A percentile compares a stretch with the other conserved stretches of the same genome.
These are phyloP conservation scores for Anolis apletophallus DNA, from an alignment of 2,797 vertebrate species.

Conservation along the genomic window DNA sequence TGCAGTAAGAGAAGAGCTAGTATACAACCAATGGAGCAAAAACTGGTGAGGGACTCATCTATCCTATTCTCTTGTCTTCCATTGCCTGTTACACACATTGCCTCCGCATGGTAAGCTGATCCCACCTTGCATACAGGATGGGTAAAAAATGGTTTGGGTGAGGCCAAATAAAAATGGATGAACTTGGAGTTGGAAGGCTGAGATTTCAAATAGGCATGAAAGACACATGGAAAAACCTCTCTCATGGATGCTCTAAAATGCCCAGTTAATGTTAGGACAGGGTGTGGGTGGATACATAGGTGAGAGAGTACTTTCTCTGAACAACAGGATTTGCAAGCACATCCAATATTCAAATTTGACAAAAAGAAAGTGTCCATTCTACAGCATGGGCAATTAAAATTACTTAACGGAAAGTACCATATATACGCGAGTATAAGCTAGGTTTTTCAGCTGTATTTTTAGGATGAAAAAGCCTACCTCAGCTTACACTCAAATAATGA, in stretches of 20 bases:
- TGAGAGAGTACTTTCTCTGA: too few species aligned
- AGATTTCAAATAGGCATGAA: neutral
- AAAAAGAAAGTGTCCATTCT: neutral
- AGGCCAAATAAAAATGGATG: neutral
- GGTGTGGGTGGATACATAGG: neutral
- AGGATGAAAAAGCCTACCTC: too few species aligned
- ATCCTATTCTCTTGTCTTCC: neutral
- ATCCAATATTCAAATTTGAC: neutral
- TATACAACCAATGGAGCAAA: too few species aligned
- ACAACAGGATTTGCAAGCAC: neutral
- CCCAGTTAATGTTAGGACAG: neutral
- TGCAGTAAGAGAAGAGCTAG: too few species aligned
- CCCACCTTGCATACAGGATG: neutral
- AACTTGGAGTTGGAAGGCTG: neutral
- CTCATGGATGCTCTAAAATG: neutral
- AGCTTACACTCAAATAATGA: too few species aligned
- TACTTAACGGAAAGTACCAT: too few species aligned
- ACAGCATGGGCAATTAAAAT: too few species aligned
- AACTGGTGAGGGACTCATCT: too few species aligned
- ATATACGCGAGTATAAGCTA: too few species aligned
- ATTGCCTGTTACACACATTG: neutral
- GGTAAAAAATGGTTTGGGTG: neutral
- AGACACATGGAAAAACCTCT: neutral
- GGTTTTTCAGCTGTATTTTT: too few species aligned
- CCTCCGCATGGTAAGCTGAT: neutral